These are phyloP conservation scores for Pemphredon lugubris DNA, from an alignment of 2,888 invertebrate genomes.

Conservation along the genomic window DNA sequence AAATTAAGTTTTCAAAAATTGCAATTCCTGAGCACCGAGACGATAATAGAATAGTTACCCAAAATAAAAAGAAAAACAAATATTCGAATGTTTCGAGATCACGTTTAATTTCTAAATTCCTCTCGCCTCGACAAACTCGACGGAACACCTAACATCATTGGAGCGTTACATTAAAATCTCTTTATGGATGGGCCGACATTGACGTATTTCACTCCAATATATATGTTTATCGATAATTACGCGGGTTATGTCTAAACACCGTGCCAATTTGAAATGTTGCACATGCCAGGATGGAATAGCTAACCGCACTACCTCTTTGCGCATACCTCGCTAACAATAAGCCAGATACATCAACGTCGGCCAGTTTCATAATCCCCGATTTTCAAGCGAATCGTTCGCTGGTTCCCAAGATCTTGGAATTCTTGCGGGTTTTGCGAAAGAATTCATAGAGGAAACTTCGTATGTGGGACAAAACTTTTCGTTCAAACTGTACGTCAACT, in stretches of 20 bases:
- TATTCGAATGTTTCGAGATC: conserved; percentile 2
- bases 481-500: neutral
- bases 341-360: conserved; percentile 14
- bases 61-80: conserved; percentile 31
- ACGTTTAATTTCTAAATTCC: too few species aligned
- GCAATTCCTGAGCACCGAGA: too few species aligned
- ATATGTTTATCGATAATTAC: conserved; percentile 27
- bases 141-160: conserved; percentile 8
- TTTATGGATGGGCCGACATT: conserved; percentile 10
- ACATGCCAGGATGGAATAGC: conserved; percentile 24
- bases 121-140: neutral
- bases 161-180: conserved; percentile 13
- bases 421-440: neutral
- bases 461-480: neutral
- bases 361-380: conserved; percentile 31
- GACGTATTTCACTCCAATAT: conserved; percentile 11
- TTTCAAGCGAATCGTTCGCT: neutral
- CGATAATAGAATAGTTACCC: too few species aligned
- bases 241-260: conserved; percentile 20
- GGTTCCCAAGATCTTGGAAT: neutral
- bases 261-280: conserved; percentile 31
- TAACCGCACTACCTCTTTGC: conserved; percentile 6
- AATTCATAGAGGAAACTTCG: neutral
- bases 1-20: too few species aligned
- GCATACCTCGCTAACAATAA: conserved; percentile 23